Percentiles rank a stretch among this genome's conserved stretches.
Evolutionary conservation across 2,888 invertebrate genomes (phyloP).

Genomic region (Microplitis deprimator): DNA sequence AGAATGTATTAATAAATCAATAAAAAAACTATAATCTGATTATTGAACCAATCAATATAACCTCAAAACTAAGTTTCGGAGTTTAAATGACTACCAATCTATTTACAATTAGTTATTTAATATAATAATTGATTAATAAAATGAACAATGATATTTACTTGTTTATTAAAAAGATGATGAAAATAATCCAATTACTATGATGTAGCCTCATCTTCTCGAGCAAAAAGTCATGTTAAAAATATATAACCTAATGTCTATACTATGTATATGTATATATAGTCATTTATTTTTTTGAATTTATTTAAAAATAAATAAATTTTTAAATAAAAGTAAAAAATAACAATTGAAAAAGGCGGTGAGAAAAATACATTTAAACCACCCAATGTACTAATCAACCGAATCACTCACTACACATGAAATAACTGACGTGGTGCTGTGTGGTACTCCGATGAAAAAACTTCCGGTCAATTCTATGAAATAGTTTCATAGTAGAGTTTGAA

Average conservation of each 20-base stretch:
- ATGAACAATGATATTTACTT: slow-evolving; percentile 69
- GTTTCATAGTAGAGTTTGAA: neutral
- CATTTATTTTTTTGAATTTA: slow-evolving; percentile 14
- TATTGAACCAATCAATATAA: neutral
- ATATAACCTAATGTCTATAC: slow-evolving; percentile 20
- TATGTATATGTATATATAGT: neutral
- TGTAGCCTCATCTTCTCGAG: slow-evolving; percentile 76
- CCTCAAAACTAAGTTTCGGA: neutral
- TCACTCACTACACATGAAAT: slow-evolving; percentile 43
- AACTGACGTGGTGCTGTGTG: slow-evolving; percentile 56
- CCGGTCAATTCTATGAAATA: slow-evolving; percentile 44
- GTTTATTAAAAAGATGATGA: slow-evolving; percentile 76
- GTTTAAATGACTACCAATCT: neutral
- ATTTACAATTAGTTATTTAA: slow-evolving; percentile 38
- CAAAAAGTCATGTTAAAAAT: slow-evolving; percentile 50
- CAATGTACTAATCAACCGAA: neutral
- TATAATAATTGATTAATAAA: slow-evolving; percentile 49
- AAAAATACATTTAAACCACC: neutral
- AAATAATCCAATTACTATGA: slow-evolving; percentile 76
- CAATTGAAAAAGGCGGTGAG: slow-evolving; percentile 1
- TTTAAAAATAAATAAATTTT: neutral
- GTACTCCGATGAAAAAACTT: slow-evolving; percentile 47
- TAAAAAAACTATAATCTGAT: neutral
- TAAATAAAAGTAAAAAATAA: neutral
- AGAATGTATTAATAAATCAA: slow-evolving; percentile 11